Base-by-base conservation (phyloP, 1,140 invertebrate species). In the Mycetomoellerius zeteki region DNA sequence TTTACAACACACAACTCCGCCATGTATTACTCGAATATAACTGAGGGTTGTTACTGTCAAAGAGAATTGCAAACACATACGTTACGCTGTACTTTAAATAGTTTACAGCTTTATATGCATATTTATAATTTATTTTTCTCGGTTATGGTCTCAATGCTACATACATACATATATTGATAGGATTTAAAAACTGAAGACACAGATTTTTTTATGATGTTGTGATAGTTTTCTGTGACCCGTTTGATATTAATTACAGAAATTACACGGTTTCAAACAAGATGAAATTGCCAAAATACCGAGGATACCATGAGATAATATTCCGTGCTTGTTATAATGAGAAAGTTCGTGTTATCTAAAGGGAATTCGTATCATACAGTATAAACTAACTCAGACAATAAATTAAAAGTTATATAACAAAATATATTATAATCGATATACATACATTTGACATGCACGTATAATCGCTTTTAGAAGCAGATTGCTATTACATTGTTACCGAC, bases 31-130 rank as follows among this genome's bases (percentile, higher is more conserved):
- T 62, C 56, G 37, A 62, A 54, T 54, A 58, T 56, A 72, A 87
- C 85, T 85, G 60, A 67, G 69, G 85, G 73, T 87, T 71, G 33
- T 43, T 54, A 24, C 27, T 37, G 54, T 91, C 89, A 91, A 91
- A 91, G 85, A 37, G 75, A 85, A 65, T 80, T 78, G 52, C 37
- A 75, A 21, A 64, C 64, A 47, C 58, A 24, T 47, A 50, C 24
- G 67, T 64, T 47, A 21, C 7, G 47, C 12, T 12, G 43, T 78
- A 56, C 37, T 82, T 90, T 73, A 87, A 86, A 85, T 85, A 82
- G 58, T 60, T 58, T 37, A n/a, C 47, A 27, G 21, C 21, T 69
- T 50, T 65, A 82, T 86, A 60, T 69, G 58, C 6, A 3, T 21
- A 3, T 33, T 14, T n/a, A 27, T 58, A 27, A 47, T 10, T 56